These are phyloP conservation scores for Siphlonurus alternatus DNA, from an alignment of 2,888 invertebrate species.

Conservation along the genomic window DNA sequence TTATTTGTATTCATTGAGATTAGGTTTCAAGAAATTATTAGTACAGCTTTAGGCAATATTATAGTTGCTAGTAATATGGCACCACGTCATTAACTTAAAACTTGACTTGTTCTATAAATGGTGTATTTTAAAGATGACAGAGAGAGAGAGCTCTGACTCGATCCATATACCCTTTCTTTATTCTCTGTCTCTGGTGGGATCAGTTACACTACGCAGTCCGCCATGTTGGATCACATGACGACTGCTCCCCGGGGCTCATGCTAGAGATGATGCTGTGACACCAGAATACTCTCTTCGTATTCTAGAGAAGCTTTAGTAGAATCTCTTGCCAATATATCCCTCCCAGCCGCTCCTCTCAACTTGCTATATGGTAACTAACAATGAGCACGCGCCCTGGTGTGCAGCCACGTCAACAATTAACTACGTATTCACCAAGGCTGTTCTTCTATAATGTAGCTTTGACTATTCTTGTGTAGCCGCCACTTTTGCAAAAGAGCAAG, in stretches of 20 bases:
- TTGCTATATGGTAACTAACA: neutral
- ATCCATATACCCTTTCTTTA: neutral
- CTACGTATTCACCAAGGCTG: too few species aligned
- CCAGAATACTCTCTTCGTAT: too few species aligned
- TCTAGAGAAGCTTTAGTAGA: too few species aligned
- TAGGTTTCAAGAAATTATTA: too few species aligned
- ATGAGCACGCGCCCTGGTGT: neutral
- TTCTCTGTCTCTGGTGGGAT: slow-evolving; percentile 2
- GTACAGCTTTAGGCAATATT: too few species aligned
- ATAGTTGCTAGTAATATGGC: too few species aligned
- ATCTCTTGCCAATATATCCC: neutral
- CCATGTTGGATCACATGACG: slow-evolving; percentile 7
- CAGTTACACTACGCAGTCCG: slow-evolving; percentile 6
- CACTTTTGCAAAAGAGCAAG: neutral
- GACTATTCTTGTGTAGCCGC: neutral
- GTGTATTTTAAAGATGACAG: too few species aligned
- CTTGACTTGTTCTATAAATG: neutral
- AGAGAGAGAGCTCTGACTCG: too few species aligned
- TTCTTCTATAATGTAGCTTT: too few species aligned
- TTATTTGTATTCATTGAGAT: too few species aligned
- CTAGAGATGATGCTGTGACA: too few species aligned
- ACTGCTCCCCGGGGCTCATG: neutral
- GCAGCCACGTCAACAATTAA: neutral
- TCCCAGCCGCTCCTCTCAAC: neutral
- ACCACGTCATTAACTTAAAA: neutral